Percentiles rank a stretch among this genome's conserved stretches.
phyloP scores from a whole-genome alignment of 37 sponge, comb jelly and placozoan species.

The Cliona cf. orientalis region DNA sequence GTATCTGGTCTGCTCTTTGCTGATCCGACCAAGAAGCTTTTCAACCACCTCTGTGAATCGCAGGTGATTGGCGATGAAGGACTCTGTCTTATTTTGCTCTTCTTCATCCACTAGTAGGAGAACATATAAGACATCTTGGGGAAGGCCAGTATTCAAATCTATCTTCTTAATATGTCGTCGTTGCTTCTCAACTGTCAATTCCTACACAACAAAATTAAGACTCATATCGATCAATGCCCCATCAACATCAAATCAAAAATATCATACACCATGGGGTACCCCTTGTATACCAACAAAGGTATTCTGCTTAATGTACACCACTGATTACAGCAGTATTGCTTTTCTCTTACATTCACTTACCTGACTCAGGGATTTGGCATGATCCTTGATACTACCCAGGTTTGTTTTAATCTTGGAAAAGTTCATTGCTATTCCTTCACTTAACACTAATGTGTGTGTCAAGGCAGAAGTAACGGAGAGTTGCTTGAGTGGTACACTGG shows the following conservation, averaged over 20 bases:
- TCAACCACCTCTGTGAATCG: neutral
- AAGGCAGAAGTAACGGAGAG: no score
- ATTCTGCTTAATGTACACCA: neutral
- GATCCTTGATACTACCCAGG: neutral
- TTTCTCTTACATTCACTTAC: no score
- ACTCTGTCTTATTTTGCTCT: neutral
- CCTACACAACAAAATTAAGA: no score
- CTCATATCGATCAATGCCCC: no score
- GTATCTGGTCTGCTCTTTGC: neutral
- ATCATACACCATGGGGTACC: no score
- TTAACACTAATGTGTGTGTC: no score
- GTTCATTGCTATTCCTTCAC: no score
- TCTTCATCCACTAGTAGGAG: neutral
- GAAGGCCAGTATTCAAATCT: neutral
- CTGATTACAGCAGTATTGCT: no score
- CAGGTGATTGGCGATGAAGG: neutral
- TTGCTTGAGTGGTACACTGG: neutral
- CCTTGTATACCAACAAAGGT: no score
- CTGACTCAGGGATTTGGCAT: neutral
- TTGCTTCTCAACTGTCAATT: neutral
- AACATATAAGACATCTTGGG: neutral
- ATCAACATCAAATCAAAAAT: no score
- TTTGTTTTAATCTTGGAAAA: neutral
- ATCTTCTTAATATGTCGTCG: neutral
- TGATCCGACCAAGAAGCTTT: neutral